Conservation (phyloP, 2,113 vertebrate genomes). For the Xiphophorus hellerii region DNA sequence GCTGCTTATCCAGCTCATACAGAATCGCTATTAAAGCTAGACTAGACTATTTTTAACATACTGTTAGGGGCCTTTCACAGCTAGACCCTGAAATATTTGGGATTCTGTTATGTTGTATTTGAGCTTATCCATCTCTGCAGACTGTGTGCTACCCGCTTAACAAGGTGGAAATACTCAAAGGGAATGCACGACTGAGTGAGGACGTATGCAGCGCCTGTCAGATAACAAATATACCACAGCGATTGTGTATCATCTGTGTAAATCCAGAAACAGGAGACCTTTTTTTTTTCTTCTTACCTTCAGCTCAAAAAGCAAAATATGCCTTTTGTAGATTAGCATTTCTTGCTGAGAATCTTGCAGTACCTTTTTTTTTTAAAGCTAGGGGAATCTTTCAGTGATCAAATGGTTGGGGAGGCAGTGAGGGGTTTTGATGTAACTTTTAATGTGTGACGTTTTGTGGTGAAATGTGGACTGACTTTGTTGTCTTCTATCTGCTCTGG, state of each 20-base stretch:
- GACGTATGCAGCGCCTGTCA: constrained; percentile 44
- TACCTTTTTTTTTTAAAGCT: constrained; percentile 10
- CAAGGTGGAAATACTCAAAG: constrained; percentile 53
- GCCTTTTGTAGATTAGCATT: constrained; percentile 35
- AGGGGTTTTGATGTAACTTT: constrained; percentile 1
- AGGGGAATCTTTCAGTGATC: constrained; percentile 21
- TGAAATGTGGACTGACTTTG: not conserved
- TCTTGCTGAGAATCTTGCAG: constrained; percentile 18
- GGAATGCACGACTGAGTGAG: constrained; percentile 37
- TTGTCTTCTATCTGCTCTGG: not conserved
- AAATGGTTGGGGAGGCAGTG: constrained; percentile 18
- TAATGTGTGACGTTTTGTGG: not conserved
- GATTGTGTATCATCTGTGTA: constrained; percentile 38
- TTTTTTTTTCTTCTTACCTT: not conserved
- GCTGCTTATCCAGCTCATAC: constrained; percentile 64
- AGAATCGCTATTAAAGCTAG: constrained; percentile 59
- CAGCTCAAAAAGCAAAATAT: constrained; percentile 32
- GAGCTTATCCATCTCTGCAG: constrained; percentile 61
- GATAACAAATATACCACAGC: constrained; percentile 50
- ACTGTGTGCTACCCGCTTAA: constrained; percentile 50
- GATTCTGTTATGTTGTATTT: constrained; percentile 53
- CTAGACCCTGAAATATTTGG: constrained; percentile 36
- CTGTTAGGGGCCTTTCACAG: constrained; percentile 39
- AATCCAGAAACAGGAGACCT: constrained; percentile 36
- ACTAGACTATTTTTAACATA: constrained; percentile 43